Conservation (phyloP, 2,797 vertebrate genomes). For the Parotocinclus haroldoi region DNA sequence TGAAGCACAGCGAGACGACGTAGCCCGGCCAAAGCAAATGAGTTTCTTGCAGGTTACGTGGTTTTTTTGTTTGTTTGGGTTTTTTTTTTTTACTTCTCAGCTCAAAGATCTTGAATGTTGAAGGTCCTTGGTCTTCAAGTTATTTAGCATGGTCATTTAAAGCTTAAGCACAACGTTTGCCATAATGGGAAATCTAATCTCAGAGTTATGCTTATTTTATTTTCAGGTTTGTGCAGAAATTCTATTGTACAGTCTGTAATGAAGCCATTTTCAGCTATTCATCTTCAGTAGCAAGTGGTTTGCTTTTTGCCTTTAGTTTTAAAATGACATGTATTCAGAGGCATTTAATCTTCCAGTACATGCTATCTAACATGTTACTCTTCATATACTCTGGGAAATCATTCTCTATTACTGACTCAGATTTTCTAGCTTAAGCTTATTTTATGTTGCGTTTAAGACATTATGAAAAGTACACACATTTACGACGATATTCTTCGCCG, state of each 20-base stretch:
- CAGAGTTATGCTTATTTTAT: slow-evolving; percentile 22
- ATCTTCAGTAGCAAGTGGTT: slow-evolving; percentile 9
- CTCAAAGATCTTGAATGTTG: slow-evolving; percentile 16
- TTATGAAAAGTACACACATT: too few relatives aligned
- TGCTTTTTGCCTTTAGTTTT: slow-evolving; percentile 21
- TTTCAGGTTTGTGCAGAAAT: slow-evolving; percentile 17
- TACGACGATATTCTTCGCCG: slow-evolving; percentile 2
- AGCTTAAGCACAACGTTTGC: slow-evolving; percentile 14
- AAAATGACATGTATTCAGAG: slow-evolving; percentile 40
- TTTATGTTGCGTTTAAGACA: slow-evolving; percentile 61
- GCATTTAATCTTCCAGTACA: slow-evolving; percentile 34
- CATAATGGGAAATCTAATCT: slow-evolving; percentile 1
- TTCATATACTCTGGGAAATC: slow-evolving; percentile 33
- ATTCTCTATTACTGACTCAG: slow-evolving; percentile 44
- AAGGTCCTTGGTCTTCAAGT: slow-evolving; percentile 17
- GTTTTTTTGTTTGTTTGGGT: slow-evolving; percentile 41
- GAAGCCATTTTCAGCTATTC: slow-evolving; percentile 26
- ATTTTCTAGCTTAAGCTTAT: slow-evolving; percentile 41
- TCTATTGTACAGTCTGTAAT: slow-evolving; percentile 27
- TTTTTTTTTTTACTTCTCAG: slow-evolving; percentile 5
- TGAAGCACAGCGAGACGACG: slow-evolving; percentile 52
- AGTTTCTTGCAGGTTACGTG: slow-evolving; percentile 39
- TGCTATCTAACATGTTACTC: slow-evolving; percentile 6
- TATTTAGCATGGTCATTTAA: background rate
- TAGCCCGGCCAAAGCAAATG: slow-evolving; percentile 74